phyloP scores from a whole-genome alignment of 2,797 vertebrate genomes.

The Tragopan temminckii region DNA sequence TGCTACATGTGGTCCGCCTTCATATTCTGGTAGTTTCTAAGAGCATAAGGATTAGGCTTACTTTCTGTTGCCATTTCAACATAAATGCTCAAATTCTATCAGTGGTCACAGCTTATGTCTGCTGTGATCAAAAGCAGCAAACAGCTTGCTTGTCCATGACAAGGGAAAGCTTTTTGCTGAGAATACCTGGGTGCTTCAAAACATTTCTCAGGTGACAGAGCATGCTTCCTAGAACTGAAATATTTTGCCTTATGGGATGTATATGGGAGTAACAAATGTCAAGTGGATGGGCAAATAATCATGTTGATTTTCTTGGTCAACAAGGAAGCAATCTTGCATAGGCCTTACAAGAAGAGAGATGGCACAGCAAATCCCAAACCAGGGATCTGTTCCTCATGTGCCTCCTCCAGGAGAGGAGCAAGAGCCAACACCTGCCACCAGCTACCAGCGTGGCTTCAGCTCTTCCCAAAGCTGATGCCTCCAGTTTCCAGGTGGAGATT shows the following conservation, averaged over 20 bases:
- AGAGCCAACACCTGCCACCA: neutral
- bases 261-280: neutral
- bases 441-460: neutral
- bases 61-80: neutral
- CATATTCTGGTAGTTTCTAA: neutral
- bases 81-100: neutral
- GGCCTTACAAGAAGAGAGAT: fast-evolving
- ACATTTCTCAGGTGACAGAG: neutral
- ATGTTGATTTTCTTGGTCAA: neutral
- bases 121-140: neutral
- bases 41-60: fast-evolving
- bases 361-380: neutral
- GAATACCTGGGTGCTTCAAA: neutral
- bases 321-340: neutral
- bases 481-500: neutral
- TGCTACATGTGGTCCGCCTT: neutral
- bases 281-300: neutral
- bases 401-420: neutral
- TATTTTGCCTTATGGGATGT: neutral
- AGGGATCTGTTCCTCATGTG: neutral
- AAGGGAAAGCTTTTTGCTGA: neutral
- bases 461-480: neutral
- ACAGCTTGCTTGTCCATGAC: neutral
- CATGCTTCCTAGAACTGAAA: neutral
- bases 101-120: neutral